Percentiles rank a stretch among this genome's conserved stretches.
Conservation (phyloP, 2,797 vertebrate genomes). For the Halcyon leucocephala region DNA sequence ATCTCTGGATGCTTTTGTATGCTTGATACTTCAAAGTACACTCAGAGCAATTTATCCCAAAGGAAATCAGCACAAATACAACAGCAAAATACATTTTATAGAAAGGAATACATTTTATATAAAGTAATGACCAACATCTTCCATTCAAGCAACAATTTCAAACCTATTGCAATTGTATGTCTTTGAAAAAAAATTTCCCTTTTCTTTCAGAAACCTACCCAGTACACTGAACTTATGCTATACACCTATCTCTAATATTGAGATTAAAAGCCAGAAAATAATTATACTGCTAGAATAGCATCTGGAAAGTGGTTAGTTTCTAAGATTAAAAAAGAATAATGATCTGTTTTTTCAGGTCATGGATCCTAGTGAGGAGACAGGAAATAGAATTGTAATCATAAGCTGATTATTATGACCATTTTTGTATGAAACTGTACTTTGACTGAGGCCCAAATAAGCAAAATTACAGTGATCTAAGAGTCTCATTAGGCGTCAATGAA, state of each 20-base stretch:
- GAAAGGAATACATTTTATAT: neutral
- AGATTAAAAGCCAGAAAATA: neutral
- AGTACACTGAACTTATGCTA: neutral
- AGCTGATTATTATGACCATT: neutral
- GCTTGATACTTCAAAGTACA: neutral
- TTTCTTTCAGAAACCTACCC: neutral
- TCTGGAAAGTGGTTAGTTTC: neutral
- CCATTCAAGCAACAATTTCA: neutral
- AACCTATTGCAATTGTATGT: neutral
- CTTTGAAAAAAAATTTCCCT: neutral
- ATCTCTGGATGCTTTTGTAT: neutral
- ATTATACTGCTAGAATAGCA: neutral
- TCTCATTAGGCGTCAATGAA: neutral
- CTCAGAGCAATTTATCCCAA: neutral
- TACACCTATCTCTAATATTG: neutral
- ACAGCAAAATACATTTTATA: neutral
- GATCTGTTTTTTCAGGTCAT: neutral
- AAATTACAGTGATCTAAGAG: neutral
- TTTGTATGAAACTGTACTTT: neutral
- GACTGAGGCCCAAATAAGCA: neutral
- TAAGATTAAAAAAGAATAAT: neutral
- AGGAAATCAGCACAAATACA: neutral
- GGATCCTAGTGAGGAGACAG: neutral
- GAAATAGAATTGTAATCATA: neutral
- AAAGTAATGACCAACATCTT: neutral